Evolutionary conservation across 1,140 invertebrate genomes (phyloP).

Genomic region (Diuraphis noxia): DNA sequence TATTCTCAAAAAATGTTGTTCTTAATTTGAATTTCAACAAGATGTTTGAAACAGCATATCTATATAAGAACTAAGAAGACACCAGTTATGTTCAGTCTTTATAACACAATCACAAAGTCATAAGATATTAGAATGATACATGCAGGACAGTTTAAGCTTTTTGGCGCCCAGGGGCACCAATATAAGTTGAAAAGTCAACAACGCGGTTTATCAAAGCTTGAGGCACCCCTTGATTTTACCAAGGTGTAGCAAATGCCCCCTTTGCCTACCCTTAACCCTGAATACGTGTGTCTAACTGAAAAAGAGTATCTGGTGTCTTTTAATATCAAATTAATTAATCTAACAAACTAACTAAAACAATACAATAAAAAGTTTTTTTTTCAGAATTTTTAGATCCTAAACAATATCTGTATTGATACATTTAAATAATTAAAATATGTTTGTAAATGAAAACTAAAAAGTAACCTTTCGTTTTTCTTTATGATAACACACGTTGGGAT

Average conservation of each 20-base stretch:
- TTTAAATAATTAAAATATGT: neutral
- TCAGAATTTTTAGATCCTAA: neutral
- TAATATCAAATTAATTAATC: neutral
- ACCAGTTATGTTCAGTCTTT: neutral
- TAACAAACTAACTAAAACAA: neutral
- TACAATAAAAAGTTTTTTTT: neutral
- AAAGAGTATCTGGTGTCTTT: neutral
- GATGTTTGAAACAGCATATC: too few relatives aligned
- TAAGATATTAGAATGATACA: neutral
- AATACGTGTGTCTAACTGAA: neutral
- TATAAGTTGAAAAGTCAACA: too few relatives aligned
- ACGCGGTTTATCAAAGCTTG: too few relatives aligned
- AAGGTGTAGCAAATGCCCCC: too few relatives aligned
- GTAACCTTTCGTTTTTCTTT: slow-evolving; percentile 88
- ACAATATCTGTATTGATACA: neutral
- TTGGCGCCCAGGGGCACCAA: too few relatives aligned
- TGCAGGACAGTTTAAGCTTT: too few relatives aligned
- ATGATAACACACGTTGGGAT: slow-evolving; percentile 95
- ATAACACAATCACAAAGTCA: neutral
- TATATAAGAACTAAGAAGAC: too few relatives aligned
- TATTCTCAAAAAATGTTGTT: neutral
- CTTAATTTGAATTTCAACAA: neutral
- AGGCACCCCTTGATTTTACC: too few relatives aligned
- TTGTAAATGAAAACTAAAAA: slow-evolving; percentile 21
- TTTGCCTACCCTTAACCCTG: too few relatives aligned